Base-by-base conservation (phyloP, 2,888 invertebrate genomes). In the Drosophila maculinotata region DNA sequence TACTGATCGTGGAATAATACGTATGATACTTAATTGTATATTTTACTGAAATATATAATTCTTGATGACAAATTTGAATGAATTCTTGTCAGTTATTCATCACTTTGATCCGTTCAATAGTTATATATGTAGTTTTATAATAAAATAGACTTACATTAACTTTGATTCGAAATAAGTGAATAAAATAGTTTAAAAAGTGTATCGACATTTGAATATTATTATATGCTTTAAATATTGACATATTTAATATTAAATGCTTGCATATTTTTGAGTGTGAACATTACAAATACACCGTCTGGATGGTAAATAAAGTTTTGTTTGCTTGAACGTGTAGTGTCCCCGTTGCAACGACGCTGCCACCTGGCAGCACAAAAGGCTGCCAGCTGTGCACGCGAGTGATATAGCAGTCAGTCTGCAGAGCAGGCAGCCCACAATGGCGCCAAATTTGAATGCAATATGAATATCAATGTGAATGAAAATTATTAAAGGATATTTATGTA, bases 381-480 rank as follows among this genome's bases (percentile, higher is more conserved):
- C 68, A 63, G 59, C 56, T 45, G 2, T 51, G 20, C 26, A 12
- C 15, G 1, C n/a, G 10, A 8, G 42, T 41, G 3, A n/a, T 14
- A 48, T 56, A 73, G 48, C 69, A 73, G 14, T 7, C 20, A 73
- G 66, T 73, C 59, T 45, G 10, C 1, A 8, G 0, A 1, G 9
- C n/a, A n/a, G n/a, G n/a, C n/a, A n/a, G 6, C 25, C 3, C n/a
- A 3, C 0, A 23, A 2, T 14, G 57, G 73, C 73, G 73, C 60
- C 12, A 60, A 66, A 14, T n/a, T 49, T 26, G 20, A 30, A 17
- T 20, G 6, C 0, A 1, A n/a, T 64, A 66, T 54, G 1, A 15
- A 70, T 45, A 41, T 14, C 41, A n/a, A n/a, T n/a, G n/a, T n/a
- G 8, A n/a, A 33, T 14, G 12, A 14, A 12, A 1, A 9, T 35